Evolutionary conservation across 2,113 vertebrate genomes (phyloP).

Genomic region (Otus sunia): DNA sequence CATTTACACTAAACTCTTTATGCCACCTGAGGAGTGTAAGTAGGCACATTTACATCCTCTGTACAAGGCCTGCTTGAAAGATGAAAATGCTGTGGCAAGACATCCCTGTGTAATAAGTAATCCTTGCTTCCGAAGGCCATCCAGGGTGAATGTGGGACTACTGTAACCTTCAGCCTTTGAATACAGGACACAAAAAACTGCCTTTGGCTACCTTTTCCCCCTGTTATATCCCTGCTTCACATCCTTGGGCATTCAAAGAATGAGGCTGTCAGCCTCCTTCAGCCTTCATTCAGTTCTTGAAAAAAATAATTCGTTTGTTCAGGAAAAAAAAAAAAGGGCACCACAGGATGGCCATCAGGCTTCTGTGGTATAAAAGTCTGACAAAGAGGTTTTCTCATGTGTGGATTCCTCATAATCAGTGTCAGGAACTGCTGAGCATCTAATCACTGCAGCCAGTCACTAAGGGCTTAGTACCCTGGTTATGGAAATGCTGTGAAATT

Average conservation of each 20-base stretch:
- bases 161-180: conserved; percentile 21
- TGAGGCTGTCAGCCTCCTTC: background rate
- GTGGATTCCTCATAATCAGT: background rate
- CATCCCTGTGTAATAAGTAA: conserved; percentile 33
- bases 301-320: background rate
- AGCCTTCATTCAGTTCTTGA: background rate
- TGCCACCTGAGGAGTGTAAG: background rate
- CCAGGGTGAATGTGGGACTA: background rate
- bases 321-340: background rate
- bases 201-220: background rate
- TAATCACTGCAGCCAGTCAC: background rate
- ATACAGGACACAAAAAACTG: background rate
- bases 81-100: background rate
- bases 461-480: background rate
- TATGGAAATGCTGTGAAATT: background rate
- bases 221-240: background rate
- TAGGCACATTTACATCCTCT: background rate
- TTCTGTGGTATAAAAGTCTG: background rate
- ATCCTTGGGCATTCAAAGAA: background rate
- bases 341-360: background rate
- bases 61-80: background rate
- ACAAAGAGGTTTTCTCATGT: background rate
- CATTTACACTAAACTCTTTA: background rate
- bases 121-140: conserved; percentile 22
- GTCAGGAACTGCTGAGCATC: background rate